Base-by-base conservation (phyloP, 2,888 invertebrate species). In the Patella ulyssiponensis region DNA sequence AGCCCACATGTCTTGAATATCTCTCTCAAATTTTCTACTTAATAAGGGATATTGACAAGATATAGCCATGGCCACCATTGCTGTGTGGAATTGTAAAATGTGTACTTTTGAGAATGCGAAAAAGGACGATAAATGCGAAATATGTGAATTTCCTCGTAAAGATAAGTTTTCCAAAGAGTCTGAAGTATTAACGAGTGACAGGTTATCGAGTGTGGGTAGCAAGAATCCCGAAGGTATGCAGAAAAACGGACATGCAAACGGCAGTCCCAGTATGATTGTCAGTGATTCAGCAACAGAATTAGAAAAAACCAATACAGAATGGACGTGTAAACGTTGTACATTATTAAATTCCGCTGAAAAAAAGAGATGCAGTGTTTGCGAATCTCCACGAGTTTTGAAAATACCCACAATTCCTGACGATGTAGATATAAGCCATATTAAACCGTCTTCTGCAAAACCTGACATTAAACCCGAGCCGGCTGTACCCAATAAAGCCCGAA, bases 91-190 rank as follows among this genome's bases (percentile, higher is more conserved):
- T 76, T 93, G 93, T 88, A 93, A 93, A 84, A 94, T 95, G 87
- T 96, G 96, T 89, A 96, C 96, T 0, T 91, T 96, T 58, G 94
- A 95, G 84, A 96, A 96, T 92, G 93, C 94, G 76, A 94, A 94
- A 0, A 93, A 94, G 53, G 93, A 94, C 81, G 93, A 94, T 11
- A 93, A 94, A 80, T 96, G 96, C 90, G 95, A 95, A 86, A 95
- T 95, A 0, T 96, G 96, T 87, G 94, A 95, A 85, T 94, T 95
- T 0, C 95, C 95, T 0, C 81, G 80, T 78, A 92, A 82, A 51
- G 74, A 81, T 12, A 85, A 81, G 11, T 77, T 85, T 73, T 84
- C 85, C 20, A 51, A 72, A 12, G 54, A 76, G 11, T 44, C 54
- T 17, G 73, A 73, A 52, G 64, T 27, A 33, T 20, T 53, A 11